Evolutionary conservation across 2,888 invertebrate species (phyloP).

Genomic region (Andrena marginata): DNA sequence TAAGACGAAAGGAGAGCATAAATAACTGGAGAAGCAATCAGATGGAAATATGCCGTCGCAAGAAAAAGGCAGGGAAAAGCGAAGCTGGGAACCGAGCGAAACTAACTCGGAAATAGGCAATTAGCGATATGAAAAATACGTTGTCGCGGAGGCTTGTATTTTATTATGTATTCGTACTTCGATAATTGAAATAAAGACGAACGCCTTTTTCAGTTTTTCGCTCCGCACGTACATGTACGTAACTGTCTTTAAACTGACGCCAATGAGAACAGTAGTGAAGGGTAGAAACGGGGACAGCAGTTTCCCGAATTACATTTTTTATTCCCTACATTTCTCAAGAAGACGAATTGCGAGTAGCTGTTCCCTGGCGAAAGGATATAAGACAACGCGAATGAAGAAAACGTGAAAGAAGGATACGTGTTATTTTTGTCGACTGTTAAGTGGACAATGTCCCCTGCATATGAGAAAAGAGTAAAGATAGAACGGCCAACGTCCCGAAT

Average conservation of each 20-base stretch:
- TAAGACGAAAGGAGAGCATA: slow-evolving; percentile 36
- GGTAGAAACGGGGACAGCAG: no score
- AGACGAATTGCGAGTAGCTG: background rate
- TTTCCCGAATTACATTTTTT: no score
- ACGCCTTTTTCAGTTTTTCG: no score
- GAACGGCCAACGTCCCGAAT: background rate
- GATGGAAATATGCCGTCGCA: slow-evolving; percentile 7
- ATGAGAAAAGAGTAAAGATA: background rate
- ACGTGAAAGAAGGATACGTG: background rate
- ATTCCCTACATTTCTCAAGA: no score
- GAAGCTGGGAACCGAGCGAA: background rate
- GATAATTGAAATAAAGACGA: background rate
- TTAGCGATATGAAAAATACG: slow-evolving; percentile 24
- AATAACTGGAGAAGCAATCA: slow-evolving; percentile 27
- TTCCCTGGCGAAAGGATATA: background rate
- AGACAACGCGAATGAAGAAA: background rate
- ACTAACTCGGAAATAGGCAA: background rate
- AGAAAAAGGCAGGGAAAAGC: background rate
- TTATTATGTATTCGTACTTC: slow-evolving; percentile 12
- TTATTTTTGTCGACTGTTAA: background rate
- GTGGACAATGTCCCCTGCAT: background rate
- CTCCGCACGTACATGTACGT: no score
- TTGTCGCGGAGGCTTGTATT: slow-evolving; percentile 17
- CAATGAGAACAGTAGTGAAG: no score
- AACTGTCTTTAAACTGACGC: no score